Evolutionary conservation across 1,140 invertebrate species (phyloP).

Genomic region (Heliconius eleuchia): DNA sequence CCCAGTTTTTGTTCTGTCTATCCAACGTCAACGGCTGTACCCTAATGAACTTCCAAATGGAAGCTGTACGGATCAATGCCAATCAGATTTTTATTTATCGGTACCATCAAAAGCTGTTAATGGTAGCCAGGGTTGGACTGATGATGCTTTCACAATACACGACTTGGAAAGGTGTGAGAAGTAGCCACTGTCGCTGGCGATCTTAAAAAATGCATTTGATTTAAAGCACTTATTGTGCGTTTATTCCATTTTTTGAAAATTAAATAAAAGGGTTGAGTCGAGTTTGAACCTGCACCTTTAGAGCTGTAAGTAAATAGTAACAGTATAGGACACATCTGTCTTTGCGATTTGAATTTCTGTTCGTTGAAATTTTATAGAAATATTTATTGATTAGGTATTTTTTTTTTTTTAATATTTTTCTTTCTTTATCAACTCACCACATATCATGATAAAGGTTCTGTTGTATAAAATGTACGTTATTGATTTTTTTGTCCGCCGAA

Average conservation of each 20-base stretch:
- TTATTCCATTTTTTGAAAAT: background rate
- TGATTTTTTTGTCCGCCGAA: no score
- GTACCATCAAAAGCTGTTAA: conserved; percentile 66
- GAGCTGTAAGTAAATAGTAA: no score
- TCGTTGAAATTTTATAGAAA: no score
- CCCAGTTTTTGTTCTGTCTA: conserved; percentile 45
- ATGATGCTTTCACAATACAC: conserved; percentile 49
- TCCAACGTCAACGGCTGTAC: conserved; percentile 53
- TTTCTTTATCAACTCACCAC: no score
- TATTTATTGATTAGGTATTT: no score
- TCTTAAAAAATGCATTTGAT: background rate
- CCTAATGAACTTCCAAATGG: conserved; percentile 79
- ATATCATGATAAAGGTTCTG: no score
- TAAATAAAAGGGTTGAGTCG: background rate
- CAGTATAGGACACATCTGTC: no score
- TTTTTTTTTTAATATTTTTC: no score
- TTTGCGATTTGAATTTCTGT: no score
- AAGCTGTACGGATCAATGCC: conserved; percentile 73
- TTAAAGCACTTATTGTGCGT: background rate
- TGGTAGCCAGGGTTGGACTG: conserved; percentile 49
- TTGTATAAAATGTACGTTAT: no score
- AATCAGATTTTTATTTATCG: conserved; percentile 77
- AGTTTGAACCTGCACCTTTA: no score
- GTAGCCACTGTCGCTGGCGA: conserved; percentile 38
- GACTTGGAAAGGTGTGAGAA: conserved; percentile 51